Evolutionary conservation across 2,888 invertebrate species (phyloP), one percentile per base, ranked within the genome.

Genomic region (Eupithecia insigniata): DNA sequence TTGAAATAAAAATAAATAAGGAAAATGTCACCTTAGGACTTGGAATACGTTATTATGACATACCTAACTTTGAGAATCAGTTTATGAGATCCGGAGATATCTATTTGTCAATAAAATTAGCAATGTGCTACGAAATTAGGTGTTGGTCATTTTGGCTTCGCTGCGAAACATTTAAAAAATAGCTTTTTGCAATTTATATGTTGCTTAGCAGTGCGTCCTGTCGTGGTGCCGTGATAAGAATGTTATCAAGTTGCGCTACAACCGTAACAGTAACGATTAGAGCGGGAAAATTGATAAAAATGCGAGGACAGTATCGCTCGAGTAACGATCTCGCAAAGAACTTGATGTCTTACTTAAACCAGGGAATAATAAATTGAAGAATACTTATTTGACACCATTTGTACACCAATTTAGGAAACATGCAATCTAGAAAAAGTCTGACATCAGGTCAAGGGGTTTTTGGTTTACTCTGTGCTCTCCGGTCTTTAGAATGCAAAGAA

Each of bases 171-270:
- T 55, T 26, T 22, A 55, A 55, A 26, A 55, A 39, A 10, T 8
- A 12, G 10, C 34, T 34, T 39, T 16, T 46, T 8, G 18, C 43
- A 18, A 30, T 26, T 16, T 32, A 1, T 18, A 22, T n/a, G 55
- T n/a, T 26, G 39, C 30, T 67, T 67, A 12, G 30, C 18, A 34
- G 67, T 68, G 67, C 60, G 67, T 28, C 28, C 14, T 60, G 14
- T 7, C n/a, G 14, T 18, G 10, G 18, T 34, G 66, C 22, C 70
- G 70, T 73, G 73, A 74, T 73, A 76, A 67, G 76, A 76, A 78
- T 76, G 71, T 73, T 64, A 65, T 69, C 73, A 73, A 66, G 34
- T 46, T 67, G 51, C 18, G 55, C 22, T 72, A 65, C 67, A 70
- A 55, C 51, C 30, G 66, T 69, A 69, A 60, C 66, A 67, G 62